Conservation (phyloP, 2,113 vertebrate species). For the Otocyon megalotis region DNA sequence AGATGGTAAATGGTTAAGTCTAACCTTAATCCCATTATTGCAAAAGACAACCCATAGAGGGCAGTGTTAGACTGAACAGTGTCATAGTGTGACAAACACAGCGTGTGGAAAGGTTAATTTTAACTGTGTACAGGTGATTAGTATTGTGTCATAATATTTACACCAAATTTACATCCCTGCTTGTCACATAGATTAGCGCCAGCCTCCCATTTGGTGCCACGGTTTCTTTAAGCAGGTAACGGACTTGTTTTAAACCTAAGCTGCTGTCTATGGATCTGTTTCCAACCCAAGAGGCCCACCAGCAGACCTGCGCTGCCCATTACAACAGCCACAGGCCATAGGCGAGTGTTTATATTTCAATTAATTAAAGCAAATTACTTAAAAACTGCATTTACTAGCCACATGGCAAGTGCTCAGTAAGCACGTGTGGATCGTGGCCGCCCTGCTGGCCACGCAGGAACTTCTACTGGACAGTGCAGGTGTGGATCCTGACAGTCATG, state of each 20-base stretch:
- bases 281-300: rapidly evolving
- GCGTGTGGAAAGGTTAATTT: rapidly evolving
- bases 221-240: neutral
- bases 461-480: rapidly evolving
- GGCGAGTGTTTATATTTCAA: neutral
- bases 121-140: rapidly evolving
- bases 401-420: rapidly evolving
- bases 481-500: rapidly evolving
- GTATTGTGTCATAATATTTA: neutral
- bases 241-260: neutral
- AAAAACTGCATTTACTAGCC: neutral
- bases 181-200: rapidly evolving
- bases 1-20: rapidly evolving
- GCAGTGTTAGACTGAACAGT: conserved; percentile 61
- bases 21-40: neutral
- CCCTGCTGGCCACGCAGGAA: rapidly evolving
- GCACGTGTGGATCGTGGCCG: rapidly evolving
- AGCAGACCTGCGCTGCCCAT: neutral
- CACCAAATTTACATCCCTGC: neutral
- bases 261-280: neutral
- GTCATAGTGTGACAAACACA: rapidly evolving
- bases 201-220: neutral
- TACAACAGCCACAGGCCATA: neutral
- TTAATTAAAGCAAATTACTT: neutral
- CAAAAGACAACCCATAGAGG: conserved; percentile 67